Evolutionary conservation across 2,113 vertebrate genomes (phyloP), one percentile per base, ranked within the genome.

Genomic region (Tachuris rubrigastra): DNA sequence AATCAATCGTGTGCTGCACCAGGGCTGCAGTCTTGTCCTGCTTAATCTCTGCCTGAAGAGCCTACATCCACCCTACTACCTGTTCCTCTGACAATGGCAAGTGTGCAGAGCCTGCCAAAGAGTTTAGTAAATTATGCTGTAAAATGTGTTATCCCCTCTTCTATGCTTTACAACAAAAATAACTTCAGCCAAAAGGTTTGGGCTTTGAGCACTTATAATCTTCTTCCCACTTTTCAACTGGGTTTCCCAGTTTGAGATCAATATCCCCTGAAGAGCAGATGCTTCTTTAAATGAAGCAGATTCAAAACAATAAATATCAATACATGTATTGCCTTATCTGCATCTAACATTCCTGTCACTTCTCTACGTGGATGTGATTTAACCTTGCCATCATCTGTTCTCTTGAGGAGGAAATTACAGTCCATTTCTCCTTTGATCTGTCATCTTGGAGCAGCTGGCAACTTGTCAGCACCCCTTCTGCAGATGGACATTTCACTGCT

Each of bases 371-470:
- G 62, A 33, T 1, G 2, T 58, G 85, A 82, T 94, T 95, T 94
- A 87, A 91, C 89, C 89, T 96, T 87, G 63, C 74, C 74, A 42
- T 90, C 39, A 20, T 72, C 68, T 81, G 17, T 66, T 94, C 78
- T 73, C 62, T 76, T 85, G 77, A 76, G 89, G 67, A 87, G 89
- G 79, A 95, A 89, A 95, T 89, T 85, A 25, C 67, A 87, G 93
- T 16, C 91, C 81, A 4, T 79, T 94, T 80, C 89, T 96, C 53
- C 87, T 79, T 58, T 91, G 91, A 53, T 91, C 53, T 87, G 89
- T 89, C 89, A 82, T 49, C 52, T 84, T 49, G 77, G 87, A 93
- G 84, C 91, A 94, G 81, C 85, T 94, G 85, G 87, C 81, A 91
- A 5, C 77, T 85, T 75, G 80, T 93, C 82, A 82, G 78, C 74